Conservation (phyloP, 2,888 invertebrate genomes). For the Elegia similella region DNA sequence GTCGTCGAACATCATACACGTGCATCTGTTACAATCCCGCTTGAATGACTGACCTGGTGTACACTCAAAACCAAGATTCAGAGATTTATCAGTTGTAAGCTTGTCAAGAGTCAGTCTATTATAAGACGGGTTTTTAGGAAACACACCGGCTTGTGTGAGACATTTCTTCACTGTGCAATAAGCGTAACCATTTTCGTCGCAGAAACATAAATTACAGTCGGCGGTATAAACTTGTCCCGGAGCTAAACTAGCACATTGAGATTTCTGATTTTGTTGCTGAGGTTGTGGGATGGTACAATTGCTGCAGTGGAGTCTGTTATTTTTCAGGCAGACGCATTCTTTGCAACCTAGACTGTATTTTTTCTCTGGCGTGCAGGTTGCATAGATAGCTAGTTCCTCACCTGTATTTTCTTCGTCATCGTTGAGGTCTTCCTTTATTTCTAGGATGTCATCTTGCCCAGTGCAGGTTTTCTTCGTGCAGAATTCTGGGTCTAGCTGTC, state of each 20-base stretch:
- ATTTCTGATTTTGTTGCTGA: slow-evolving; percentile 31
- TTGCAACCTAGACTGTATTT: slow-evolving; percentile 76
- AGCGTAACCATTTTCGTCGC: slow-evolving; percentile 59
- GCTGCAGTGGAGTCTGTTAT: slow-evolving; percentile 68
- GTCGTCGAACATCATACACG: background rate
- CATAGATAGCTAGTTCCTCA: slow-evolving; percentile 40
- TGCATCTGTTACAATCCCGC: background rate
- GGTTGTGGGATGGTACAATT: slow-evolving; percentile 46
- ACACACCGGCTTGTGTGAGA: slow-evolving; percentile 21
- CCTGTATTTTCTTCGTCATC: slow-evolving; percentile 13
- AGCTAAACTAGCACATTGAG: slow-evolving; percentile 34
- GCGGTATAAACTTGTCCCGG: slow-evolving; percentile 57
- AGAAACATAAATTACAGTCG: slow-evolving; percentile 80
- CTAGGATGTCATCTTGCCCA: slow-evolving; percentile 35
- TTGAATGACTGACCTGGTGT: background rate
- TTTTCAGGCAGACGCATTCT: slow-evolving; percentile 70
- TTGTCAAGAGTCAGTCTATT: background rate
- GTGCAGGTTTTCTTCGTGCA: slow-evolving; percentile 55
- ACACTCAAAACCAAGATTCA: background rate
- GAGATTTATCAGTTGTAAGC: background rate
- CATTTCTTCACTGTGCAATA: slow-evolving; percentile 68
- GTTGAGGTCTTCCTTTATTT: slow-evolving; percentile 17
- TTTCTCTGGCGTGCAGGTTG: slow-evolving; percentile 55
- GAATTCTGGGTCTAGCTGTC: slow-evolving; percentile 39
- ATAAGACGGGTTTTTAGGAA: background rate